Conservation (phyloP, 1,140 invertebrate genomes). For the Drusus annulatus region DNA sequence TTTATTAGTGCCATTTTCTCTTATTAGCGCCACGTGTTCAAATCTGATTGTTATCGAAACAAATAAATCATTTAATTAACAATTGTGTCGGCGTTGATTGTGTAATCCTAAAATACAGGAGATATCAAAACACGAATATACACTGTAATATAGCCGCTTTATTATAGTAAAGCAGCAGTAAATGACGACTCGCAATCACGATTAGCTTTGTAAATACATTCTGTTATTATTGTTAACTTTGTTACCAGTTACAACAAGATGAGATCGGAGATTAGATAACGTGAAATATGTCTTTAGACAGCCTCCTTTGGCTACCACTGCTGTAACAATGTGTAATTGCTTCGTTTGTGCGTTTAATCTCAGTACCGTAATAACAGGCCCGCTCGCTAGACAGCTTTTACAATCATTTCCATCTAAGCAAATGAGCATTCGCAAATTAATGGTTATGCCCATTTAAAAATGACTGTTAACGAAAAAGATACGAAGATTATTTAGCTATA, state of each 20-base stretch:
- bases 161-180: background rate
- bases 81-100: no score
- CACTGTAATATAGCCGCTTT: no score
- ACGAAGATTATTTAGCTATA: no score
- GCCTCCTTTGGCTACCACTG: background rate
- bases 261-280: slow-evolving; percentile 9
- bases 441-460: no score
- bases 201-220: background rate
- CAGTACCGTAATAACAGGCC: background rate
- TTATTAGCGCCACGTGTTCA: no score
- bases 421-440: no score
- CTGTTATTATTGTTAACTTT: background rate
- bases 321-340: slow-evolving; percentile 25
- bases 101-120: no score
- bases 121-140: no score
- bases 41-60: no score
- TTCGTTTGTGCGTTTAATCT: background rate
- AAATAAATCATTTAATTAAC: no score
- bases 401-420: background rate
- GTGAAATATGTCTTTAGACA: slow-evolving; percentile 19
- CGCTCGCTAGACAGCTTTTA: background rate
- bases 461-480: no score
- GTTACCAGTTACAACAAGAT: slow-evolving; percentile 14
- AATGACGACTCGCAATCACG: background rate
- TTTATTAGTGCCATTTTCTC: no score